Evolutionary conservation across 2,797 vertebrate genomes (phyloP), one percentile per base, ranked within the genome.

Genomic region (Hippoglossus hippoglossus): DNA sequence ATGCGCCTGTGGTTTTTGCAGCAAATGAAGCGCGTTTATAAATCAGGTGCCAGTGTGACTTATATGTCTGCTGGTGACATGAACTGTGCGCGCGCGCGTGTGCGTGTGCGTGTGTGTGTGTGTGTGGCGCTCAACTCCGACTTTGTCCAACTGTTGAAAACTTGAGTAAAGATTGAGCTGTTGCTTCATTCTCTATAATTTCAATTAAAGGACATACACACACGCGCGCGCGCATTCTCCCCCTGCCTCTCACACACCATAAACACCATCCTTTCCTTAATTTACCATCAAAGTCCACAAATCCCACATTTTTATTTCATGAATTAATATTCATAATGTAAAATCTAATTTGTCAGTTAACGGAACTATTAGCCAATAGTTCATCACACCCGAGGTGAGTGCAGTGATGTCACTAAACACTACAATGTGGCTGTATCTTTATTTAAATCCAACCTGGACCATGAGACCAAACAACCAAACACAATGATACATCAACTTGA

Each of bases 11-110:
- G 93, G 89, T 90, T 44, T 93, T 89, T 67, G 70, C 72, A 56
- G 75, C 76, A 89, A 92, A 94, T 84, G 90, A 82, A 74, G 87
- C 74, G 84, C 57, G 76, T 82, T 68, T 58, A 86, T 93, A 93
- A 93, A 93, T 94, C 92, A 91, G 81, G 69, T 84, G 85, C 67
- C 78, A 85, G 71, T 60, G 71, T 83, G 81, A 84, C 81, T 89
- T 80, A 71, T 71, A 71, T 72, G 75, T 90, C 78, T 87, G 53
- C 59, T 88, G 87, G 84, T 90, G 92, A 93, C 86, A 82, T 57
- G 74, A 86, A 74, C 22, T 15, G 28, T 51, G 25, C 51, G 63
- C 55, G 55, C 24, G 49, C 3, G 34, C 26, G 25, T 44, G 52
- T 53, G 54, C 24, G 53, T 51, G 65, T 39, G 46, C 46, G 61